Percentiles rank a stretch among this genome's conserved stretches.
Conservation (phyloP, 2,797 vertebrate species). For the Ctenosaura bakeri region DNA sequence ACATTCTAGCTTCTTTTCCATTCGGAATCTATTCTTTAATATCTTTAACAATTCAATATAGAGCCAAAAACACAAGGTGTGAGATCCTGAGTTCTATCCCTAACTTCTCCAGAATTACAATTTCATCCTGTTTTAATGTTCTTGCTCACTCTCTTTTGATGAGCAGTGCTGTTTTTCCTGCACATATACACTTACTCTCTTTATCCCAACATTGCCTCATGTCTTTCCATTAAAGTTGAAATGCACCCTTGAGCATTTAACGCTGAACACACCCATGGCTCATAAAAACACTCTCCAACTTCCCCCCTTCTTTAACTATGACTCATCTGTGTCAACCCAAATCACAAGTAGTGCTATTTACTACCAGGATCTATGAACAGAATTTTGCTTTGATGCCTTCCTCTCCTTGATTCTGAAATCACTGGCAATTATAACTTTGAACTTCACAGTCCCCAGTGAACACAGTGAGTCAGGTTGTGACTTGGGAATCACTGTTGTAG, state of each 20-base stretch:
- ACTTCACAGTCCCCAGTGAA: background rate
- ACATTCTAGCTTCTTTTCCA: slow-evolving; percentile 21
- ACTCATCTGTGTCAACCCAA: slow-evolving; percentile 38
- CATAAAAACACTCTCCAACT: slow-evolving; percentile 56
- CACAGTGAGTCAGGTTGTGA: background rate
- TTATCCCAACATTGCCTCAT: slow-evolving; percentile 41
- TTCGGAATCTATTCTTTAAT: slow-evolving; percentile 27
- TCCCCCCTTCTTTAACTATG: slow-evolving; percentile 31
- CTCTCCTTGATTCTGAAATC: background rate
- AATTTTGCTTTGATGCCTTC: slow-evolving; percentile 22
- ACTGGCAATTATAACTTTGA: background rate
- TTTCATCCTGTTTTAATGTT: slow-evolving; percentile 23
- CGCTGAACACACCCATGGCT: slow-evolving; percentile 52
- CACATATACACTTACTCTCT: background rate
- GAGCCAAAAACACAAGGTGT: background rate
- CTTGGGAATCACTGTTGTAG: background rate
- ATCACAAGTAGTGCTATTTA: slow-evolving; percentile 20
- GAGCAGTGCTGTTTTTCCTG: background rate
- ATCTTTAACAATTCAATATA: background rate
- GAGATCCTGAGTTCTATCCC: background rate
- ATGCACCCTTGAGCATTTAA: slow-evolving; percentile 55
- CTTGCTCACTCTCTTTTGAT: slow-evolving; percentile 35
- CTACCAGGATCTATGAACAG: background rate
- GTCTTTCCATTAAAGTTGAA: slow-evolving; percentile 46
- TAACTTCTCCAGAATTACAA: background rate